phyloP scores from a whole-genome alignment of 2,888 invertebrate genomes.

The Nomada fabriciana region DNA sequence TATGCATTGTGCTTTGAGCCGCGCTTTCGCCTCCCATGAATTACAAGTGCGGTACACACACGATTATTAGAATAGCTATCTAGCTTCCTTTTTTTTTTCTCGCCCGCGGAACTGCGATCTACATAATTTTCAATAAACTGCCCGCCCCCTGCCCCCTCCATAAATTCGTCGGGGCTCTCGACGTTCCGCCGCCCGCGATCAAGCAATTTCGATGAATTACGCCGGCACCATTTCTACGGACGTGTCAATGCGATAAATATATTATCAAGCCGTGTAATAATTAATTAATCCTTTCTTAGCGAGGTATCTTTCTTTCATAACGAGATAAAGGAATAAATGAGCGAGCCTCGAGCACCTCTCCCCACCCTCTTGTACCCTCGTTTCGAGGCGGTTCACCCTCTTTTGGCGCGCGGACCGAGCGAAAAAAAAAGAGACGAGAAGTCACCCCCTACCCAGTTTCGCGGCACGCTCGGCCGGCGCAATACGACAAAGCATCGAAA shows the following conservation, averaged over 20 bases:
- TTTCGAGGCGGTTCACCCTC: conserved; percentile 56
- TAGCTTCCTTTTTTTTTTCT: conserved; percentile 10
- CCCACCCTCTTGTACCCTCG: conserved; percentile 6
- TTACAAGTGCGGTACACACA: conserved; percentile 48
- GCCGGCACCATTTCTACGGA: not conserved
- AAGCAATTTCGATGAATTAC: conserved; percentile 45
- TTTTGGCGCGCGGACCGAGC: conserved; percentile 49
- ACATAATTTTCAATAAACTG: conserved; percentile 63
- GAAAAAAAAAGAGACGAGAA: conserved; percentile 44
- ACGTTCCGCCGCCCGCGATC: conserved; percentile 30
- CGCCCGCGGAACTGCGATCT: conserved; percentile 27
- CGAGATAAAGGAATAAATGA: conserved; percentile 68
- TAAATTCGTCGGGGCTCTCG: conserved; percentile 38
- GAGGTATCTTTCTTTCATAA: conserved; percentile 62
- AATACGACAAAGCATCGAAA: conserved; percentile 74
- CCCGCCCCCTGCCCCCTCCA: conserved; percentile 22
- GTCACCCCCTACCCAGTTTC: conserved; percentile 46
- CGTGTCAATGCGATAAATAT: conserved; percentile 50
- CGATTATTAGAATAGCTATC: conserved; percentile 55
- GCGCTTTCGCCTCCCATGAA: conserved; percentile 49
- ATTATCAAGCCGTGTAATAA: conserved; percentile 45
- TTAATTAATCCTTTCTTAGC: conserved; percentile 61
- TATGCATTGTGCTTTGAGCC: conserved; percentile 59
- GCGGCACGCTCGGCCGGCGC: conserved; percentile 67
- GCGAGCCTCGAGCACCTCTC: conserved; percentile 41